Base-by-base conservation (phyloP, 2,888 invertebrate species). In the Criorhina ranunculi region DNA sequence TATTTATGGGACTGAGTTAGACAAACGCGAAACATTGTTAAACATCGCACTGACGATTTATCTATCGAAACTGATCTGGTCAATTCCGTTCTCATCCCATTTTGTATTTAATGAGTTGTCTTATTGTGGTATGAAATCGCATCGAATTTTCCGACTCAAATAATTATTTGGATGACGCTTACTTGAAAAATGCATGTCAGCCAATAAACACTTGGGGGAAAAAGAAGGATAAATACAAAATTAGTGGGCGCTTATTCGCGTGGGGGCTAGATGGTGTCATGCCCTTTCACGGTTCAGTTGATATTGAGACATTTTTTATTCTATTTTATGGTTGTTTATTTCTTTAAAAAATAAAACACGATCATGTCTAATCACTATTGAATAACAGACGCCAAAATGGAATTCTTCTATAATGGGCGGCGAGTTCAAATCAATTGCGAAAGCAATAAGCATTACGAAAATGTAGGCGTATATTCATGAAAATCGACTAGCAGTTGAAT, bases 11-110 rank as follows among this genome's bases (percentile, higher is more conserved):
- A 46, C 44, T 49, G 19, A 53, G 15, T 35, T n/a, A 46, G n/a
- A 49, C 12, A 59, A 67, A 46, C 57, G 73, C 33, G 24, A 17
- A 66, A 42, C 64, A 77, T 37, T 64, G 53, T 69, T 64, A 46
- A 40, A 76, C 62, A 62, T 70, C 49, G 62, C 59, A 49, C 62
- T 62, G 12, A 64, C n/a, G 35, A 76, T 57, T 60, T 64, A 76
- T 69, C 69, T 72, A 35, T 64, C 19, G 24, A 53, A 59, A 67
- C 35, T 53, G 37, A 82, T 77, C 70, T 81, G 33, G 17, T 53
- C 53, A 53, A 35, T 33, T 57, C n/a, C 37, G 49, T 67, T 76
- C 69, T 70, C 62, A 64, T 46, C 72, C 46, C 55, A 72, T 62
- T 24, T 37, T n/a, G 35, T 37, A 70, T 64, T 72, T 12, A 76